Evolutionary conservation across 1,140 invertebrate genomes (phyloP), one percentile per base, ranked within the genome.

Genomic region (Periplaneta americana): DNA sequence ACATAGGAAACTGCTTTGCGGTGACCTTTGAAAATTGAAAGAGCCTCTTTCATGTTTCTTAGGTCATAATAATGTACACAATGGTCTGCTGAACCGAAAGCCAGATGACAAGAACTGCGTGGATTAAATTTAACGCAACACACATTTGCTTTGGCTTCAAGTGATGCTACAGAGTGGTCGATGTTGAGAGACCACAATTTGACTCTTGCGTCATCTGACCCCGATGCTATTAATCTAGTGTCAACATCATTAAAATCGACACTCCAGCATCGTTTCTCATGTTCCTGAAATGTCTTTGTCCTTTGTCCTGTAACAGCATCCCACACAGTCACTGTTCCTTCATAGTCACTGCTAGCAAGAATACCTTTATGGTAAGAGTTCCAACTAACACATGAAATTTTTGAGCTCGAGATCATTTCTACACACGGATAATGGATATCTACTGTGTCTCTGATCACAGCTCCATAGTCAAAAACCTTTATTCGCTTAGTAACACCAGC

Each of bases 91-190:
- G 96, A 98, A 28, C 97, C 97, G 89, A 98, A 98, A 2, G 97
- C 96, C 34, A 99, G 89, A 86, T 98, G 95, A 84, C 91, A 93
- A 0, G 96, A 93, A 83, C 94, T 97, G 75, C 93, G 90, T 9
- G 98, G 98, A 89, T 97, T 98, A 89, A 99, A 99, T 87, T 98
- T 96, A 2, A 99, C 98, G 89, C 97, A 98, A 88, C 98, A 99
- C 34, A 99, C 97, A 89, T 99, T 98, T 2, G 96, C 96, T 88
- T 97, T 96, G 2, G 96, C 96, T 87, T 98, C 96, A 11, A 98
- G 87, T 28, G 94, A 95, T 4, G 95, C 94, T 13, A 98, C 92
- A 1, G 97, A 98, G 85, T 96, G 93, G 81, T 98, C 96, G 18
- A 92, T 91, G 87, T 96, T 96, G 1, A 97, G 90, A 17, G 96